Evolutionary conservation across 2,113 vertebrate species (phyloP).

Genomic region (Burhinus oedicnemus): DNA sequence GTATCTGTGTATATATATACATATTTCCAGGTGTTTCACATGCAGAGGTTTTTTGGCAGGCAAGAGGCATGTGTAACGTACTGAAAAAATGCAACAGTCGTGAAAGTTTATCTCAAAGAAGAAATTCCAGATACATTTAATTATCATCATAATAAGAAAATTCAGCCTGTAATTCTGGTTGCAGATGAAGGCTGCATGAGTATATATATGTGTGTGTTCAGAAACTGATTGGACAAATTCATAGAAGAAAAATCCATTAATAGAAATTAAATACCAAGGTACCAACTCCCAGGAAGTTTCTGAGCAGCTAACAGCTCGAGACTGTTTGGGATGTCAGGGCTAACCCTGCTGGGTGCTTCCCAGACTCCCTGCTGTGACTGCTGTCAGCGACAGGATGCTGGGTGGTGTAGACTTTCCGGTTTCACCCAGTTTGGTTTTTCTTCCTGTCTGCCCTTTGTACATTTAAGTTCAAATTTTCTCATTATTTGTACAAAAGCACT

Average conservation of each 20-base stretch:
- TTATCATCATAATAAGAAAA: slow-evolving; percentile 83
- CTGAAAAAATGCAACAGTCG: slow-evolving; percentile 79
- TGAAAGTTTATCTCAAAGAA: slow-evolving; percentile 88
- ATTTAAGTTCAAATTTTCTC: not conserved
- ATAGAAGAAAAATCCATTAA: not conserved
- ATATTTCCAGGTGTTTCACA: not conserved
- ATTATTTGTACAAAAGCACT: not conserved
- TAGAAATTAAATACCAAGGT: not conserved
- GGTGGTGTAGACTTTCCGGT: not conserved
- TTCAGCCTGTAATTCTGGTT: slow-evolving; percentile 88
- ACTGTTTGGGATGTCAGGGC: not conserved
- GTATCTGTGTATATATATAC: not conserved
- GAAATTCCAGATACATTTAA: slow-evolving; percentile 87
- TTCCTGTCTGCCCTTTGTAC: not conserved
- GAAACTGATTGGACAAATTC: not conserved
- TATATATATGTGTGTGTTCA: not conserved
- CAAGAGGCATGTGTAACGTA: slow-evolving; percentile 61
- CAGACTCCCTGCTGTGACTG: accelerated
- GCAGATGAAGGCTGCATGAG: slow-evolving; percentile 89
- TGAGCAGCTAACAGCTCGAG: not conserved
- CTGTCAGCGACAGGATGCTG: not conserved
- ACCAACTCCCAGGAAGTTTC: not conserved
- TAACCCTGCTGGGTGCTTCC: not conserved
- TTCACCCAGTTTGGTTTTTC: not conserved
- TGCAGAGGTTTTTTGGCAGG: not conserved